Base-by-base conservation (phyloP, 2,888 invertebrate species). In the Chymomyza procnemis region DNA sequence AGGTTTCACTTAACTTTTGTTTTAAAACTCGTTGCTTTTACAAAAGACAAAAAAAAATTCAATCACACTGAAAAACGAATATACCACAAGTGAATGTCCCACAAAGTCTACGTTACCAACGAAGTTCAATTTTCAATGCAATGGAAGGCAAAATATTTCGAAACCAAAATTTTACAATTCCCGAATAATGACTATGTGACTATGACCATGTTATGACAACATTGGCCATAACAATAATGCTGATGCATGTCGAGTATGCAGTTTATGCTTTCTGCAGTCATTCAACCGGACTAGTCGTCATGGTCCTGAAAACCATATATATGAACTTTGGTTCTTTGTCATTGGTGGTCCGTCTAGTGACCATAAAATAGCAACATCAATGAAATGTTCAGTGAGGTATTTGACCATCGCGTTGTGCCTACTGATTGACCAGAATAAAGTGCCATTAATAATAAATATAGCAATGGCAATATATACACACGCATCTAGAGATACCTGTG, bases 391-490 rank as follows among this genome's bases (percentile, higher is more conserved):
- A 73, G 82, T 73, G 73, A 73, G 9, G 50, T 9, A 34, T 34
- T 34, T 19, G 19, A 12, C 22, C 55, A 26, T 14, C 30, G 34
- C 21, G 61, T 50, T 60, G 19, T 71, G 68, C 50, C 79, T 79
- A 74, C 71, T 4, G 71, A 78, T 74, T 73, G 85, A 64, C 87
- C 87, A 85, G 80, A 85, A 85, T 77, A 77, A 78, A 85, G 74
- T 66, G 80, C 79, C 77, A 87, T 88, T 88, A 85, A 87, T 85
- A 88, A 88, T 88, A 87, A 88, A 88, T 88, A 87, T 77, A 67
- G 76, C 85, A 76, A 63, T 76, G 73, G 70, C 65, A 71, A 69
- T 56, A 64, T 58, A 66, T 55, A 55, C 48, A 26, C 26, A 55
- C 48, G 61, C 30, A 48, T 48, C 63, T 22, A 52, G 12, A 26